Percentiles rank a stretch among this genome's conserved stretches.
Conservation (phyloP, 1,140 invertebrate genomes). For the Bombyx mandarina region DNA sequence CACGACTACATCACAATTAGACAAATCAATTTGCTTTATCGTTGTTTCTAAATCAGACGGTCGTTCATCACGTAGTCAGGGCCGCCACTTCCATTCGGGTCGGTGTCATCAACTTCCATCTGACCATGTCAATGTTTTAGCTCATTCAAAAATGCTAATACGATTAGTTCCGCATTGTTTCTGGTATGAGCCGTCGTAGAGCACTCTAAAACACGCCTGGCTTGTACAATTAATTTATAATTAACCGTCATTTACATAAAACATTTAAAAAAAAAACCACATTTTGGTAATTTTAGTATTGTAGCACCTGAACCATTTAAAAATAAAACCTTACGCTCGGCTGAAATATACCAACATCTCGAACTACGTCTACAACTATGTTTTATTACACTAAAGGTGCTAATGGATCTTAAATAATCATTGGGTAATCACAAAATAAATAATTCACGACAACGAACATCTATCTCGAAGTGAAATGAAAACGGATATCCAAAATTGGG, state of each 20-base stretch:
- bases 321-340: too few species aligned
- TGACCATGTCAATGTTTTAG: constrained; percentile 32
- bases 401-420: constrained; percentile 30
- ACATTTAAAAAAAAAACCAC: constrained; percentile 22
- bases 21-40: constrained; percentile 5
- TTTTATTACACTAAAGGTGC: constrained; percentile 19
- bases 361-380: too few species aligned
- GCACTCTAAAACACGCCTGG: constrained; percentile 27
- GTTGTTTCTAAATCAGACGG: constrained; percentile 11
- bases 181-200: constrained; percentile 33
- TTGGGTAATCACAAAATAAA: neutral
- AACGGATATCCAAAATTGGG: constrained; percentile 62
- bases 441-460: neutral
- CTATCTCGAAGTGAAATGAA: constrained; percentile 30
- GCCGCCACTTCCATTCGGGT: constrained; percentile 6
- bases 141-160: constrained; percentile 56
- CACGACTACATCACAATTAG: too few species aligned
- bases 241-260: constrained; percentile 43
- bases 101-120: constrained; percentile 38
- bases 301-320: too few species aligned
- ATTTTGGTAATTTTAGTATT: neutral
- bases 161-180: constrained; percentile 44
- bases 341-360: too few species aligned
- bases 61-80: constrained; percentile 3
- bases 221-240: constrained; percentile 43